phyloP scores from a whole-genome alignment of 1,140 invertebrate genomes.

The Andricus grossulariae region DNA sequence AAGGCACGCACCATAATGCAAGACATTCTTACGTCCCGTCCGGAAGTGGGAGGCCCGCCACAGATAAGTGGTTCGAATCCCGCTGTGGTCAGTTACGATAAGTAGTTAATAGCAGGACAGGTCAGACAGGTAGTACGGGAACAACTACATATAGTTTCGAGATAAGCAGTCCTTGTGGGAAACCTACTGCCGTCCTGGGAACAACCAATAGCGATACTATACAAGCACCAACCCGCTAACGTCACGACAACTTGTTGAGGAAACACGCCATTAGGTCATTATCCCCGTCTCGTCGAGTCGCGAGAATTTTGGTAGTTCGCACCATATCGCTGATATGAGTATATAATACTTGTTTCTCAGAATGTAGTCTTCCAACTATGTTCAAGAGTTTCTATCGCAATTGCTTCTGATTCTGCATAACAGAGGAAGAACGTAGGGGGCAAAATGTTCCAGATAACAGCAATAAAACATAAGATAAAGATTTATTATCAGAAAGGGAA shows the following conservation, averaged over 20 bases:
- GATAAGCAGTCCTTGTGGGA: constrained; percentile 10
- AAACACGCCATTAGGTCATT: constrained; percentile 25
- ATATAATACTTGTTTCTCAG: neutral
- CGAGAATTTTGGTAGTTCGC: neutral
- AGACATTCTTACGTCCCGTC: constrained; percentile 42
- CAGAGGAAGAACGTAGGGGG: neutral
- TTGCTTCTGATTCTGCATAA: neutral
- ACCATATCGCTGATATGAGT: constrained; percentile 3
- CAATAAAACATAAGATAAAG: neutral
- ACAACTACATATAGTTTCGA: neutral
- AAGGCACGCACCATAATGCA: constrained; percentile 44
- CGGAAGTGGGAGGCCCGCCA: constrained; percentile 35
- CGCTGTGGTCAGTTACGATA: constrained; percentile 43
- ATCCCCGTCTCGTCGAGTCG: neutral
- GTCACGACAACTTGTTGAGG: constrained; percentile 30
- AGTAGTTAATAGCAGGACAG: constrained; percentile 33
- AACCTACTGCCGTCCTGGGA: neutral
- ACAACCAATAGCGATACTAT: neutral
- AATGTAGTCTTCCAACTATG: neutral
- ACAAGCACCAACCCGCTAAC: too few species aligned
- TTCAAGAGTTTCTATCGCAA: neutral
- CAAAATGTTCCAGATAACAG: neutral
- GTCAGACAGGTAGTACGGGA: neutral
- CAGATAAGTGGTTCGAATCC: constrained; percentile 47
- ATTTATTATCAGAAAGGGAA: neutral